phyloP scores from a whole-genome alignment of 2,113 vertebrate species.

The Bolborhynchus lineola region DNA sequence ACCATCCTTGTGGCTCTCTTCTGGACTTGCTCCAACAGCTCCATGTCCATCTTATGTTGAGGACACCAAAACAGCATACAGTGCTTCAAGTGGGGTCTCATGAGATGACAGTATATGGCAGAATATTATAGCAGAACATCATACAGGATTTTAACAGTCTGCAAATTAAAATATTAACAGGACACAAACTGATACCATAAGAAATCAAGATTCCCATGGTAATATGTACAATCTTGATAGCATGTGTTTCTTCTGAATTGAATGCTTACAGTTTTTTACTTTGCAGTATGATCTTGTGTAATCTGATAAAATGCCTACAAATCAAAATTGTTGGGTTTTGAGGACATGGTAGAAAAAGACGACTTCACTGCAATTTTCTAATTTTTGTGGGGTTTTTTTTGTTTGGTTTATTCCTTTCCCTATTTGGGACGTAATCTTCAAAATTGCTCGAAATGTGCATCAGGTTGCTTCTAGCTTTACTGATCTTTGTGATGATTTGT shows the following conservation, averaged over 20 bases:
- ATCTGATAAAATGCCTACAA: not conserved
- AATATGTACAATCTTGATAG: not conserved
- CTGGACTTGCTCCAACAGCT: not conserved
- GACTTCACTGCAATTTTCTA: not conserved
- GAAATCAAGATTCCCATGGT: slow-evolving; percentile 52
- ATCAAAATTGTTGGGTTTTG: not conserved
- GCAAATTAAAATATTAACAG: slow-evolving; percentile 45
- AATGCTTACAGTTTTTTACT: not conserved
- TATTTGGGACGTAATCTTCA: not conserved
- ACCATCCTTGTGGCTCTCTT: not conserved
- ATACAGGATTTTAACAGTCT: not conserved
- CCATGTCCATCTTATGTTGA: not conserved
- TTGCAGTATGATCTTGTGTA: not conserved
- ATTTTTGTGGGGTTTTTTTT: not conserved
- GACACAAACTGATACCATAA: not conserved
- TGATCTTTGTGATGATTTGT: not conserved
- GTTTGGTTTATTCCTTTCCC: not conserved
- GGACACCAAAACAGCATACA: not conserved
- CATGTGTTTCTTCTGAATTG: not conserved
- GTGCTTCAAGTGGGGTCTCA: not conserved
- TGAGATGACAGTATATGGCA: not conserved
- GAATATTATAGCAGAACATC: not conserved
- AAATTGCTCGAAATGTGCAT: not conserved
- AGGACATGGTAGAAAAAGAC: not conserved
- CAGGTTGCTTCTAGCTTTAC: not conserved